Percentiles rank a stretch among this genome's conserved stretches.
Conservation (phyloP, 2,797 vertebrate genomes). For the Sternotherus odoratus region DNA sequence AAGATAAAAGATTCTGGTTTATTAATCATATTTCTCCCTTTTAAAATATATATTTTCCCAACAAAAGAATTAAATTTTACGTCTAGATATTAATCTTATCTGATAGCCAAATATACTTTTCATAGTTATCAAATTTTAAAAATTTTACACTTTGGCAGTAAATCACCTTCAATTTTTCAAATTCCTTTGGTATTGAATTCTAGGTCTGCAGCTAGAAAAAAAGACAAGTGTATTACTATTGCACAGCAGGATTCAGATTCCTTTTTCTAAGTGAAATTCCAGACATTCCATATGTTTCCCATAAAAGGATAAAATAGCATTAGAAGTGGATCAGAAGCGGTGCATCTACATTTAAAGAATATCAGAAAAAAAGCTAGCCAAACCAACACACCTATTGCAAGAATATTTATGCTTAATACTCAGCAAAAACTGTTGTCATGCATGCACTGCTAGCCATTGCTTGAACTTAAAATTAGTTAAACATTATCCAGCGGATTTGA, state of each 20-base stretch:
- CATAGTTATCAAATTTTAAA: conserved; percentile 41
- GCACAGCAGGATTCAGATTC: conserved; percentile 78
- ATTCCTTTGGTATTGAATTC: conserved; percentile 70
- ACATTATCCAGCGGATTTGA: not conserved
- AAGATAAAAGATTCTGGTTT: conserved; percentile 3
- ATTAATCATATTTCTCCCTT: not conserved
- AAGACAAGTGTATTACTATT: conserved; percentile 57
- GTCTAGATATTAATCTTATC: conserved; percentile 48
- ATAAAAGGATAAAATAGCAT: conserved; percentile 73
- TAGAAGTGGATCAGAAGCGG: conserved; percentile 55
- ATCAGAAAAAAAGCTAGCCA: not conserved
- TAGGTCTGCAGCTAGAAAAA: conserved; percentile 49
- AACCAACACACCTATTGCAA: not conserved
- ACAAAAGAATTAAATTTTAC: not conserved
- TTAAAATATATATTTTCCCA: conserved; percentile 28
- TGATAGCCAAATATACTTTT: conserved; percentile 12
- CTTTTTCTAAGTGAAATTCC: conserved; percentile 78
- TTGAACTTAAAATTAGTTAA: not conserved
- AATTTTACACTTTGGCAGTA: conserved; percentile 57
- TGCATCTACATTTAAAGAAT: not conserved
- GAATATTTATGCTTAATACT: not conserved
- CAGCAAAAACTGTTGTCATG: not conserved
- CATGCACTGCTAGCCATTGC: not conserved
- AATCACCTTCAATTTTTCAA: conserved; percentile 56
- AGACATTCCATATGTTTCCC: conserved; percentile 78